Evolutionary conservation across 2,113 vertebrate genomes (phyloP).

Genomic region (Ceuthmochares aereus): DNA sequence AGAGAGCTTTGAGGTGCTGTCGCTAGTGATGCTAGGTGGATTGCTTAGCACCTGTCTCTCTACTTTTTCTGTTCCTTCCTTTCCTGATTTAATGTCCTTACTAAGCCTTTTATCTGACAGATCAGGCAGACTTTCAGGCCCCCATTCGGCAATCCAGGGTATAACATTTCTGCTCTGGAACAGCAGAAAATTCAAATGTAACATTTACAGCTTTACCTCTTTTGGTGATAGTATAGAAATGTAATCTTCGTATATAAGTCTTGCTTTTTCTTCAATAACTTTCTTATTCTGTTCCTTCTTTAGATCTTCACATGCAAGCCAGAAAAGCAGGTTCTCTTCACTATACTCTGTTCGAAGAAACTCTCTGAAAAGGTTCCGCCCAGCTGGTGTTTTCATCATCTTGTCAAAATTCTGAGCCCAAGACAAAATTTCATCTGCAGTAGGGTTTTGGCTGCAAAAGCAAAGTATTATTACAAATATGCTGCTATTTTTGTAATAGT

Average conservation of each 20-base stretch:
- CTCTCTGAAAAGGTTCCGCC: slow-evolving; percentile 92
- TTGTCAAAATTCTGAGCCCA: slow-evolving; percentile 98
- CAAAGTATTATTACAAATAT: slow-evolving; percentile 25
- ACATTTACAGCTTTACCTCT: slow-evolving; percentile 84
- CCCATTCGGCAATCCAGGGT: background rate
- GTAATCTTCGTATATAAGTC: slow-evolving; percentile 97
- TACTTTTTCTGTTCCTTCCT: background rate
- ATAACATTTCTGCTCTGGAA: background rate
- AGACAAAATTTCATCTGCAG: slow-evolving; percentile 90
- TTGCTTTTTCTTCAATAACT: slow-evolving; percentile 90
- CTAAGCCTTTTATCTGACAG: background rate
- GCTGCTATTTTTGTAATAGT: slow-evolving; percentile 44
- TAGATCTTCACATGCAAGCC: slow-evolving; percentile 96
- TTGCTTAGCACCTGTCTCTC: background rate
- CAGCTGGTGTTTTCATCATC: slow-evolving; percentile 93
- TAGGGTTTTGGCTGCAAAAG: slow-evolving; percentile 83
- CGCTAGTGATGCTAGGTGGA: background rate
- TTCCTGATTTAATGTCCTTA: background rate
- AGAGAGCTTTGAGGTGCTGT: background rate
- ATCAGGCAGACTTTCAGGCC: background rate
- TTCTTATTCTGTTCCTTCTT: slow-evolving; percentile 90
- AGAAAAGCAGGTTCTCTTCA: slow-evolving; percentile 98
- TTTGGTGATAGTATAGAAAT: slow-evolving; percentile 98
- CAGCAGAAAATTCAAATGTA: background rate
- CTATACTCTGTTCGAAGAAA: slow-evolving; percentile 98